Conservation (phyloP, 1,140 invertebrate species). For the Aradophagus sp. region DNA sequence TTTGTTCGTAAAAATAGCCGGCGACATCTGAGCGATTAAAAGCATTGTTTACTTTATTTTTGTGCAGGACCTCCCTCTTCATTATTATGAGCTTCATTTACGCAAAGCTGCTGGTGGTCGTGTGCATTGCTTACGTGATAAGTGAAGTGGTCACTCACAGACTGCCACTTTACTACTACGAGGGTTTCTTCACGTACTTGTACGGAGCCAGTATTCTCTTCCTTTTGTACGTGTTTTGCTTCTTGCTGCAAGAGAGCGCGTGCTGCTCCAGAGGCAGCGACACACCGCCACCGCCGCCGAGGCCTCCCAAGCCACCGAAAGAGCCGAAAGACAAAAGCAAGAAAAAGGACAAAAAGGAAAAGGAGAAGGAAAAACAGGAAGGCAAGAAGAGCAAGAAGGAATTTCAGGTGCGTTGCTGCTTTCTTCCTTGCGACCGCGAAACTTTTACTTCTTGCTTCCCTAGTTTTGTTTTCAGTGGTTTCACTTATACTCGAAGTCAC, state of each 20-base stretch:
- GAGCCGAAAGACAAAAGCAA: slow-evolving; percentile 81
- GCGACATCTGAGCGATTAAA: slow-evolving; percentile 7
- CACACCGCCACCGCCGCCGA: slow-evolving; percentile 80
- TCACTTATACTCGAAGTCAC: too few species aligned
- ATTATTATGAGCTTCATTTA: slow-evolving; percentile 96
- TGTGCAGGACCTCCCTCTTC: slow-evolving; percentile 91
- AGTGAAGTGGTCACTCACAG: slow-evolving; percentile 94
- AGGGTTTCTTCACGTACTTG: slow-evolving; percentile 98
- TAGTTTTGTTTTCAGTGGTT: too few species aligned
- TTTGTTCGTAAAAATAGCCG: slow-evolving; percentile 2
- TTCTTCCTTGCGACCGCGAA: too few species aligned
- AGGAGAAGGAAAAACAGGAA: slow-evolving; percentile 73
- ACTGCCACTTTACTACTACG: slow-evolving; percentile 92
- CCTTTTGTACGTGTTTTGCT: slow-evolving; percentile 96
- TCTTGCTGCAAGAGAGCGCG: slow-evolving; percentile 92
- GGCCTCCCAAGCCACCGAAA: slow-evolving; percentile 84
- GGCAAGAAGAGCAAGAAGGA: slow-evolving; percentile 77
- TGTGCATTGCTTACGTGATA: slow-evolving; percentile 93
- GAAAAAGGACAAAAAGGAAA: slow-evolving; percentile 75
- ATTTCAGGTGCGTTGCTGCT: slow-evolving; percentile 69
- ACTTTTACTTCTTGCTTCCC: too few species aligned
- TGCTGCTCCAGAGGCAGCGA: slow-evolving; percentile 83
- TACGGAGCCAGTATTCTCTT: slow-evolving; percentile 96
- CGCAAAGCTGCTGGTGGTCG: slow-evolving; percentile 91
- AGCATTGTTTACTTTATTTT: slow-evolving; percentile 62